Evolutionary conservation across 2,888 invertebrate genomes (phyloP), one percentile per base, ranked within the genome.

Genomic region (Nomada fabriciana): DNA sequence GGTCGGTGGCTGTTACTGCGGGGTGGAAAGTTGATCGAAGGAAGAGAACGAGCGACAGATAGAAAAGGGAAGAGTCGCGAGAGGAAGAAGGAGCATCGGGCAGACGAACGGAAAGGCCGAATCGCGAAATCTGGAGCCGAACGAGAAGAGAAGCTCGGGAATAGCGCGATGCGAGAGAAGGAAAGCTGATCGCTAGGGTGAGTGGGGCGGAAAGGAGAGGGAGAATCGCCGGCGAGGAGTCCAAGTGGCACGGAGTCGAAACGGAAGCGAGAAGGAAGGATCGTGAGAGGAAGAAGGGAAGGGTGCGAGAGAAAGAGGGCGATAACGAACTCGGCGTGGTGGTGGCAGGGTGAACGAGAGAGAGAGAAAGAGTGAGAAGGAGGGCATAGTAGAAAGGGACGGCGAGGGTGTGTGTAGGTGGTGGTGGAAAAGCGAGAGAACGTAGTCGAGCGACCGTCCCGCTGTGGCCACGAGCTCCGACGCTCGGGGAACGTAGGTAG

Each of bases 391-490:
- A 71, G 47, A 69, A 43, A 43, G 63, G 64, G 76, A 60, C 42
- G 55, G 77, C 67, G 78, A 61, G 57, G 63, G 50, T 47, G 76
- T 53, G 75, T 55, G 71, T 73, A 59, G 89, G 88, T 88, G 90
- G 91, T 88, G 89, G 88, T 86, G 89, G 90, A 88, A 89, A 89
- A 91, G 89, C 90, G 90, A 91, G 91, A 90, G 87, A 91, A 90
- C 91, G 91, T 91, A 93, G 93, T 93, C 93, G 92, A 93, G 93
- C 92, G 93, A 93, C 90, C 92, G 93, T 93, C 92, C 93, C 93
- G 93, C 92, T 93, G 93, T 92, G 92, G 91, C 91, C 92, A 92
- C 93, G 92, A 93, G 92, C 93, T 92, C 90, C 93, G 91, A 88
- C 82, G 88, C 88, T 88, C 88, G 88, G 86, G 85, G 87, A 88